Conservation (phyloP, 1,140 invertebrate species). For the Heliconius melpomene region DNA sequence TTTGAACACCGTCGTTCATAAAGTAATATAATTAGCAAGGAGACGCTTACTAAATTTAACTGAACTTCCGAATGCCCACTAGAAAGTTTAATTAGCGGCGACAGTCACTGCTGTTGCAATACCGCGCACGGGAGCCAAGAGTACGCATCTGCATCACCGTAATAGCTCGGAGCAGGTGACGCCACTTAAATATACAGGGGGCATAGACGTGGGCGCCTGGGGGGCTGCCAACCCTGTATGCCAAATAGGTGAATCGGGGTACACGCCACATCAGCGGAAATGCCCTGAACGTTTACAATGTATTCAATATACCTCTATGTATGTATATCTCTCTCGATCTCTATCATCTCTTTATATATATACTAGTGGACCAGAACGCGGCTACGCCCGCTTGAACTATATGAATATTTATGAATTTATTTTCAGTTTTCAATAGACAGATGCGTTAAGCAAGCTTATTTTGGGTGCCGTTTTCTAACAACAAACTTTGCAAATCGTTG, state of each 20-base stretch:
- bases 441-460: too few species aligned
- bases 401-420: too few species aligned
- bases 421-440: too few species aligned
- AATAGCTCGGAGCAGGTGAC: conserved; percentile 47
- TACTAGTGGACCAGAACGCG: too few species aligned
- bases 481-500: too few species aligned
- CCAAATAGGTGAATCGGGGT: conserved; percentile 62
- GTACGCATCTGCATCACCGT: conserved; percentile 44
- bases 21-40: neutral
- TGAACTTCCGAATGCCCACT: conserved; percentile 34
- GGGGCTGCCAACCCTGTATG: conserved; percentile 60
- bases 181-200: conserved; percentile 54
- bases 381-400: too few species aligned
- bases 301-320: neutral
- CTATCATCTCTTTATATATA: too few species aligned
- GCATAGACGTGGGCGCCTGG: conserved; percentile 52
- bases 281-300: conserved; percentile 16
- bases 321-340: too few species aligned
- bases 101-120: conserved; percentile 47
- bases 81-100: conserved; percentile 49
- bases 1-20: neutral
- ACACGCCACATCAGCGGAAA: conserved; percentile 29
- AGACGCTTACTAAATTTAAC: conserved; percentile 17
- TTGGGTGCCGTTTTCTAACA: too few species aligned
- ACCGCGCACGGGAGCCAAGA: conserved; percentile 49